Percentiles rank a stretch among this genome's conserved stretches.
phyloP scores from a whole-genome alignment of 2,888 invertebrate species.

The Metacarcinus magister region DNA sequence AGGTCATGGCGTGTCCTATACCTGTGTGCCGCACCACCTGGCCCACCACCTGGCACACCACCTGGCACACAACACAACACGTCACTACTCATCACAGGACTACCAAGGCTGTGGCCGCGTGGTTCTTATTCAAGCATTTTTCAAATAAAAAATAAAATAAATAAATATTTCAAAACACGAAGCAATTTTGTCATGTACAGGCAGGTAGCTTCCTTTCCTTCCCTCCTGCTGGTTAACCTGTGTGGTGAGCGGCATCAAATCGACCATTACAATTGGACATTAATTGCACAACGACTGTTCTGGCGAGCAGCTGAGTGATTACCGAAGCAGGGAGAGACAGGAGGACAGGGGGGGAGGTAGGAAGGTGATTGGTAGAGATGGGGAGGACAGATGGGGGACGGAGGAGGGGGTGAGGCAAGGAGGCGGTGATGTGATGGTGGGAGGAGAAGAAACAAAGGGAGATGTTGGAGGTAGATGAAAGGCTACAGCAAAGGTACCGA shows the following conservation, averaged over 20 bases:
- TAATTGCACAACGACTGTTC: constrained; percentile 29
- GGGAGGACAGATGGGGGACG: not conserved
- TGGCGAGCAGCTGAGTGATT: not conserved
- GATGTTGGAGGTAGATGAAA: not conserved
- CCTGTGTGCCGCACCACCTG: not conserved
- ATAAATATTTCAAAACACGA: not conserved
- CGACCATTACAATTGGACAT: constrained; percentile 23
- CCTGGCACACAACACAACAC: not conserved
- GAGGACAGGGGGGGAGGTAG: not conserved
- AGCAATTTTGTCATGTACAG: not conserved
- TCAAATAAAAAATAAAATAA: too few species aligned
- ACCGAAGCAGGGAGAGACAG: too few species aligned
- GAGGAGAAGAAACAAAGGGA: not conserved
- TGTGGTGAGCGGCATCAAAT: constrained; percentile 21
- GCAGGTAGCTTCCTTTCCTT: not conserved
- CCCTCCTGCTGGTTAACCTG: not conserved
- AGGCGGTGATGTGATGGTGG: not conserved
- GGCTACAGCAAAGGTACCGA: not conserved
- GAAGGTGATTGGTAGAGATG: not conserved
- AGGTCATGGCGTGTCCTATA: not conserved
- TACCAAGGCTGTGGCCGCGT: not conserved
- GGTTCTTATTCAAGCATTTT: not conserved
- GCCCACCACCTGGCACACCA: not conserved
- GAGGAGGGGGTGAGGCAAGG: not conserved
- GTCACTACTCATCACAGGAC: not conserved